Evolutionary conservation across 2,888 invertebrate genomes (phyloP).

Genomic region (Deladenus siricidicola): DNA sequence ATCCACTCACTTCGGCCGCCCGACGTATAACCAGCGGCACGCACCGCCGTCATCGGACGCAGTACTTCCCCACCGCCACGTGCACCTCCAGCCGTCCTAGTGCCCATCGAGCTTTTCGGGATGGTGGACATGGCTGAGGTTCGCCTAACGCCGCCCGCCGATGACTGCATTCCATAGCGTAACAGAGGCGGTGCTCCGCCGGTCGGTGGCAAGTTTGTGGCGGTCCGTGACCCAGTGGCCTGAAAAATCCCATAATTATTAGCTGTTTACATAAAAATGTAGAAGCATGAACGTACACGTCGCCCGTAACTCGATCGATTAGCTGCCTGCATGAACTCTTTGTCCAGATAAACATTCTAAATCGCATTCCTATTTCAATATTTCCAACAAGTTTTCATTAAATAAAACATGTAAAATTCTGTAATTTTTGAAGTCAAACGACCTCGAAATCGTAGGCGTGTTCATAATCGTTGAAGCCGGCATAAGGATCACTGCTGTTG

Average conservation of each 20-base stretch:
- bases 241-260: conserved; percentile 10
- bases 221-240: background rate
- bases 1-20: conserved; percentile 58
- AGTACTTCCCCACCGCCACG: conserved; percentile 24
- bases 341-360: conserved; percentile 67
- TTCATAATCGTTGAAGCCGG: conserved; percentile 51
- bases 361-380: conserved; percentile 4
- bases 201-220: background rate
- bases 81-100: conserved; percentile 4
- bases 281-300: conserved; percentile 57
- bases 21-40: conserved; percentile 89
- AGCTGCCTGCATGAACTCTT: conserved; percentile 70
- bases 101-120: conserved; percentile 10
- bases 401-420: background rate
- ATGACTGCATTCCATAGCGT: conserved; percentile 3
- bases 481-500: conserved; percentile 51
- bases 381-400: background rate
- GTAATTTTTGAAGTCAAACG: background rate
- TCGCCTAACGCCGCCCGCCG: background rate
- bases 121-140: conserved; percentile 4
- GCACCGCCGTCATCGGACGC: conserved; percentile 89
- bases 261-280: background rate
- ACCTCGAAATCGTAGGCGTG: conserved; percentile 49
- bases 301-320: conserved; percentile 66
- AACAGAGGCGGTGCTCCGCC: conserved; percentile 26